phyloP scores from a whole-genome alignment of 1,140 invertebrate genomes.

The Mercenaria mercenaria region DNA sequence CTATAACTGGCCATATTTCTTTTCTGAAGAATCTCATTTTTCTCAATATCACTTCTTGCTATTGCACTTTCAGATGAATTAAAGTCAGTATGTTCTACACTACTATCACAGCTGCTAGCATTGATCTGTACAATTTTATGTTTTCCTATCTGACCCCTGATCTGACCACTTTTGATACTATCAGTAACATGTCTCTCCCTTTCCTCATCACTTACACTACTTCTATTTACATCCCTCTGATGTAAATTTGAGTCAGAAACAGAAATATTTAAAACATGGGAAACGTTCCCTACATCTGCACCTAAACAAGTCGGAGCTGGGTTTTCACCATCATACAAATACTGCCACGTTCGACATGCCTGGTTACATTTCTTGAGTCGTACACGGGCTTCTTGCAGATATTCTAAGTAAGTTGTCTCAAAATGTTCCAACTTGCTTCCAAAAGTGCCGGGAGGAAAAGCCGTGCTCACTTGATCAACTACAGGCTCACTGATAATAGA shows the following conservation, averaged over 20 bases:
- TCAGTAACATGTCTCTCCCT: background rate
- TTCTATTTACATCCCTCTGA: constrained; percentile 7
- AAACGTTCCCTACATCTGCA: background rate
- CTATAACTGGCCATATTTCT: background rate
- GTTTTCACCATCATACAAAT: constrained; percentile 90
- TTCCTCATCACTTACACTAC: background rate
- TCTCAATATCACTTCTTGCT: constrained; percentile 15
- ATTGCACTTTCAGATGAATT: constrained; percentile 56
- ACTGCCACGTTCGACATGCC: constrained; percentile 92
- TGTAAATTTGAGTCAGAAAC: background rate
- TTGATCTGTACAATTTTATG: constrained; percentile 22
- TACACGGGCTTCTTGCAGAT: constrained; percentile 92
- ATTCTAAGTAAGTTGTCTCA: constrained; percentile 85
- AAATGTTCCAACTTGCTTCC: constrained; percentile 73
- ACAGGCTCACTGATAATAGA: constrained; percentile 53
- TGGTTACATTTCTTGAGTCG: constrained; percentile 91
- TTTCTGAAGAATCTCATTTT: background rate
- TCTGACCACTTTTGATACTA: background rate
- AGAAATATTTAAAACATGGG: background rate
- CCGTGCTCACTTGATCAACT: constrained; percentile 56
- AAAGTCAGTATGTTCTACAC: constrained; percentile 27
- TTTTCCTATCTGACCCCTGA: background rate
- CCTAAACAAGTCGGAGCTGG: constrained; percentile 84
- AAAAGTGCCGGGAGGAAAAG: constrained; percentile 67
- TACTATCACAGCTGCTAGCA: constrained; percentile 9